Base-by-base conservation (phyloP, 1,140 invertebrate species). In the Drosophila erecta region DNA sequence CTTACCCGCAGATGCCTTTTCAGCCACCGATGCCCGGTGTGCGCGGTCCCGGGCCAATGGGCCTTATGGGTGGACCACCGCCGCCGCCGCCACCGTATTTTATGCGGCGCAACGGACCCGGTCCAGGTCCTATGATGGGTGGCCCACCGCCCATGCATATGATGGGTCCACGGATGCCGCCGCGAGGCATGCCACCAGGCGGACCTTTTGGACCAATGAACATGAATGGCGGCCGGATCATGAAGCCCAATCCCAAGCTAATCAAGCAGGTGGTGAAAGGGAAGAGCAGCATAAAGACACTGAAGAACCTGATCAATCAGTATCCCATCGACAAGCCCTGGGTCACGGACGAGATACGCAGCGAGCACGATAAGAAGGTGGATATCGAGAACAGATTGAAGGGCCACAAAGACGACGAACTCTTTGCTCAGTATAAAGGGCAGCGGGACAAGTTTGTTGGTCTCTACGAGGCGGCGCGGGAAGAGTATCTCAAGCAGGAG, bases 301-400 rank as follows among this genome's bases (percentile, higher is more conserved):
- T 92, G 0, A 92, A 91, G 40, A 89, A 92, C 53, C 65, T 92
- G n/a, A 73, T 92, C 10, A 92, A 92, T 76, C 91, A 92, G 37
- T 92, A 92, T 77, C 90, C 90, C 20, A 78, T 92, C 22, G 91
- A 92, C 20, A 92, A 92, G 67, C 92, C 92, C 2, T 92, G 92
- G 91, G 91, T 92, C 6, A 91, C 76, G 10, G 81, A 90, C 17
- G 90, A 92, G 51, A 91, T 92, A 35, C 87, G 83, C 7, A 67
- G 33, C 10, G 81, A 90, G 10, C 78, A 92, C 49, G 72, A 72
- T 3, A 90, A 85, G 46, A 89, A 92, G 77, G 51, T 85, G 38
- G 84, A 92, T 40, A 92, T 92, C 37, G 90, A 91, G 58, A 92
- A 92, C 73, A 78, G 85, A 12, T 59, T 92, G 5, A 92, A 92